Evolutionary conservation across 2,888 invertebrate species (phyloP), one percentile per base, ranked within the genome.

Genomic region (Microdon myrmicae): DNA sequence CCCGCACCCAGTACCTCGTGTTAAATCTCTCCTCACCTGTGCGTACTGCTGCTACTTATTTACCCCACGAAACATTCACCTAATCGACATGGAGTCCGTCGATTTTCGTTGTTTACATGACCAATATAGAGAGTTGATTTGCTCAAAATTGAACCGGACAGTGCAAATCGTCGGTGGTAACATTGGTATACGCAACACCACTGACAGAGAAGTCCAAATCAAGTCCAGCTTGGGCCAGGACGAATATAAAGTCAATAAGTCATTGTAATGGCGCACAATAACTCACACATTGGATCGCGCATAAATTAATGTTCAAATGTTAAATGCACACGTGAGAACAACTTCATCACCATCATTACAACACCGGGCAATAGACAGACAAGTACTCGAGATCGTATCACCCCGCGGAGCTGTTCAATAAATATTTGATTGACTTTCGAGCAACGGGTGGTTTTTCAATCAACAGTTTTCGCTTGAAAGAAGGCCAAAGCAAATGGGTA

Each of bases 351-450:
- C 61, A 45, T 59, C 41, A 53, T 34, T 38, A 55, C 48, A 44
- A 17, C 32, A 41, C 31, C 44, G 43, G 43, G 47, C 32, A 32
- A 28, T 14, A 34, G 17, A 12, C 37, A 38, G 32, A 20, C 14
- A n/a, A 17, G 22, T 31, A 54, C 14, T 32, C 16, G 23, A 37
- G 55, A 17, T 58, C 29, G 38, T 29, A 59, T 59, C 58, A 29
- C 29, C n/a, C 29, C 26, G 37, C 45, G 13, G 32, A 25, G 48
- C 26, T 41, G 56, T 45, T 61, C 56, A 56, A 61, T 51, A 49
- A 61, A 61, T 56, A 45, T 64, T 64, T 64, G 49, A 64, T 64
- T 64, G 61, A 56, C 61, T 64, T 64, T 64, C 44, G 45, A 56
- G 28, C 61, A 44, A 64, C 56, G 61, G 61, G 61, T 64, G 61